A percentile compares a stretch with the other conserved stretches of the same genome.
These are phyloP conservation scores for Lepidochrysops patricia DNA, from an alignment of 2,888 invertebrate genomes.

Conservation along the genomic window DNA sequence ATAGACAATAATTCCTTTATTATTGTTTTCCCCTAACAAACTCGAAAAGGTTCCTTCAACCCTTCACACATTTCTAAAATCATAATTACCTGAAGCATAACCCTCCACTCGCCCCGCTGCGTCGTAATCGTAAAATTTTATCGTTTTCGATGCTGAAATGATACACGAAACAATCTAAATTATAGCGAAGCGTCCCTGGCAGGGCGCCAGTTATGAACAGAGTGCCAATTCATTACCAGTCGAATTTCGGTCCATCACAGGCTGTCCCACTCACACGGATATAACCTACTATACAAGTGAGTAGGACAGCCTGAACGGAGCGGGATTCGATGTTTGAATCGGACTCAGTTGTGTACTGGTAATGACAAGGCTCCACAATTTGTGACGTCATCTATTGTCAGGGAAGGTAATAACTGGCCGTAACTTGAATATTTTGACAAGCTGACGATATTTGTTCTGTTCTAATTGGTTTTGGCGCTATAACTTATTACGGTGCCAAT, in stretches of 20 bases:
- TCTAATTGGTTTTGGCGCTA: conserved; percentile 42
- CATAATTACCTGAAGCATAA: neutral
- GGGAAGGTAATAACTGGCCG: conserved; percentile 25
- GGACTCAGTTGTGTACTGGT: conserved; percentile 44
- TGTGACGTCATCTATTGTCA: conserved; percentile 45
- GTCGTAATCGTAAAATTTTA: conserved; percentile 71
- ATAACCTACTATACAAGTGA: too few relatives aligned
- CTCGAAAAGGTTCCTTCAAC: neutral
- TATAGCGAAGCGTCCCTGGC: conserved; percentile 58
- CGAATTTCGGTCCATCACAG: too few relatives aligned
- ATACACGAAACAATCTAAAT: conserved; percentile 72
- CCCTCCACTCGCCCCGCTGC: conserved; percentile 12
- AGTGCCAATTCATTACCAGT: too few relatives aligned
- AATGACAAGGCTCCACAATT: conserved; percentile 61
- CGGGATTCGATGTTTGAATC: too few relatives aligned
- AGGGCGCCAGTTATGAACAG: conserved; percentile 46
- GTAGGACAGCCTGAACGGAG: too few relatives aligned
- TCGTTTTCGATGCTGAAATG: conserved; percentile 68
- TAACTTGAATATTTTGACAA: conserved; percentile 31
- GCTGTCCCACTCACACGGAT: too few relatives aligned
- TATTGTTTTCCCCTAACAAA: neutral
- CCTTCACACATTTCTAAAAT: neutral
- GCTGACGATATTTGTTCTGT: conserved; percentile 24
- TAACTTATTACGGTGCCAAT: conserved; percentile 25
- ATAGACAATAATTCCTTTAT: too few relatives aligned